A percentile compares a stretch with the other conserved stretches of the same genome.
These are phyloP conservation scores for Notarius lentiginosus DNA, from an alignment of 2,113 vertebrate genomes.

Conservation along the genomic window DNA sequence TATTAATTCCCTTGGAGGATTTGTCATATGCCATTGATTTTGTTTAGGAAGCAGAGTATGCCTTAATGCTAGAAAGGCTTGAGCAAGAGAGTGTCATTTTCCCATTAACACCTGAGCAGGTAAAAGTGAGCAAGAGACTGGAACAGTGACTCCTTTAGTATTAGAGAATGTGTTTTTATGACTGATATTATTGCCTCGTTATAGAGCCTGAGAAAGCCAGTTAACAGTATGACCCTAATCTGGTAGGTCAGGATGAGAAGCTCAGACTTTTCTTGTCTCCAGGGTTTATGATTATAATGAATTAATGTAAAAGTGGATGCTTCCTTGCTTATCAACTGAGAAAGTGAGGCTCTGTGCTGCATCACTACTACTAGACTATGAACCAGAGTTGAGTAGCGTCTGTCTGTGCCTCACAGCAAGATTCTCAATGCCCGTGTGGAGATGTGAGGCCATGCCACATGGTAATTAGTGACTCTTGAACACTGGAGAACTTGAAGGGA, in stretches of 20 bases:
- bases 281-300: neutral
- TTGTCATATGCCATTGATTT: neutral
- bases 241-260: conserved; percentile 12
- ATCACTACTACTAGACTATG: neutral
- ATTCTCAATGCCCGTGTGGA: conserved; percentile 13
- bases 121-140: neutral
- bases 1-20: conserved; percentile 26
- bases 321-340: neutral
- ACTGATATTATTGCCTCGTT: conserved; percentile 7
- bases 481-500: conserved; percentile 14
- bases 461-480: conserved; percentile 36
- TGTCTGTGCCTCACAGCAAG: conserved; percentile 11
- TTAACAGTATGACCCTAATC: conserved; percentile 12
- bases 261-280: conserved; percentile 9
- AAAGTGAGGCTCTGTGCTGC: neutral
- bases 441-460: conserved; percentile 37
- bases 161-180: conserved; percentile 14
- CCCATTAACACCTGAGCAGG: neutral
- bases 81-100: neutral
- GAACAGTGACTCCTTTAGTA: neutral
- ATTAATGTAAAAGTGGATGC: neutral
- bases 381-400: neutral
- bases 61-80: neutral
- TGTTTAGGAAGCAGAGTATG: conserved; percentile 18
- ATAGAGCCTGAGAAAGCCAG: conserved; percentile 6